Percentiles rank a stretch among this genome's conserved stretches.
These are phyloP conservation scores for Leptura quadrifasciata DNA, from an alignment of 2,888 invertebrate species.

Conservation along the genomic window DNA sequence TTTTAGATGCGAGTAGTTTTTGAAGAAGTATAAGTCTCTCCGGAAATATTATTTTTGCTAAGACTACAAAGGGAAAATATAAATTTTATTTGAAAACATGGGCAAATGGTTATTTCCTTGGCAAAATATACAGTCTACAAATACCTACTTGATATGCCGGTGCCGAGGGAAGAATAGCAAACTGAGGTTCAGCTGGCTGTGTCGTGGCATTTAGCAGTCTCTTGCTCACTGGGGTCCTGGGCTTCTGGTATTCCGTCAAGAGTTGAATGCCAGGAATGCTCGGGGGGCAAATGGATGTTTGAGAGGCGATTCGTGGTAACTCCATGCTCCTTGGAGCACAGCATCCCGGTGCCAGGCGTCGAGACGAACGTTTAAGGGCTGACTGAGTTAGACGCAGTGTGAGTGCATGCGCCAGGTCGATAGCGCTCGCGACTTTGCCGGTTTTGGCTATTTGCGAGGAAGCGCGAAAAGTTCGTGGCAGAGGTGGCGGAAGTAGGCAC, in stretches of 20 bases:
- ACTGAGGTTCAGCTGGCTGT: conserved; percentile 68
- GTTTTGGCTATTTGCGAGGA: conserved; percentile 9
- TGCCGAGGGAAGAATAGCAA: conserved; percentile 70
- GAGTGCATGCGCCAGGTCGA: conserved; percentile 34
- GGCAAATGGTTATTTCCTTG: too few relatives aligned
- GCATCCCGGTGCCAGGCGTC: conserved; percentile 64
- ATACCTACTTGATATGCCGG: conserved; percentile 71
- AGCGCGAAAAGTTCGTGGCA: not conserved
- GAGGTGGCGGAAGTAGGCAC: not conserved
- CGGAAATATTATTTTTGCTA: too few relatives aligned
- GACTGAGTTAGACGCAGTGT: conserved; percentile 21
- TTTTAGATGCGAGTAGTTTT: too few relatives aligned
- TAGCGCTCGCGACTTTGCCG: not conserved
- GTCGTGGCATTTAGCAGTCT: conserved; percentile 65
- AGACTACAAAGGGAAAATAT: too few relatives aligned
- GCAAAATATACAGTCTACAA: not conserved
- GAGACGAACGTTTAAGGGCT: conserved; percentile 61
- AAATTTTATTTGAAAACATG: too few relatives aligned
- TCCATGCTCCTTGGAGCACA: conserved; percentile 69
- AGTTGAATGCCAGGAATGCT: conserved; percentile 61
- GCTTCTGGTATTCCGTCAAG: conserved; percentile 60
- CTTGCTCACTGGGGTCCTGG: conserved; percentile 66
- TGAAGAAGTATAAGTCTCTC: too few relatives aligned
- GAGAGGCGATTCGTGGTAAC: conserved; percentile 71
- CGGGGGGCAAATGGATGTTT: conserved; percentile 70